Conservation (phyloP, 2,888 invertebrate genomes). For the Hemicrepidius hirtus region DNA sequence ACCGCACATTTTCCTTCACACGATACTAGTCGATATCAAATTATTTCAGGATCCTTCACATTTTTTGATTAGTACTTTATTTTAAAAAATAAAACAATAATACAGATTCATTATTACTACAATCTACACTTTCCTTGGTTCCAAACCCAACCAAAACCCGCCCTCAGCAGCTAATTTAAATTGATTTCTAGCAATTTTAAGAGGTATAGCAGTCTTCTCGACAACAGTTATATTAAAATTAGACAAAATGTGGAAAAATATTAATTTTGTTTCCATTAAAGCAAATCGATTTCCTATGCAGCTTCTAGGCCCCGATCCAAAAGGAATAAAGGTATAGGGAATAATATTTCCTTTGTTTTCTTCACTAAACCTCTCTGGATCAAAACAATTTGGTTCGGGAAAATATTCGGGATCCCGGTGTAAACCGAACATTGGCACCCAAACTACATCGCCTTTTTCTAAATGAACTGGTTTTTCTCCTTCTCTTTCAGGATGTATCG, state of each 20-base stretch:
- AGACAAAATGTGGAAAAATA: too few relatives aligned
- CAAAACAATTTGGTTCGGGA: conserved; percentile 51
- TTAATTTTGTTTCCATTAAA: conserved; percentile 54
- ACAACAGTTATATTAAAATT: not conserved
- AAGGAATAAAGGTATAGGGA: conserved; percentile 73
- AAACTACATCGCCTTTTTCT: conserved; percentile 39
- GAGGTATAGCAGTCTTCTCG: conserved; percentile 60
- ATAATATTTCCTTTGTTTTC: conserved; percentile 73
- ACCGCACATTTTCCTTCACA: too few relatives aligned
- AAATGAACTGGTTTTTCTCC: conserved; percentile 43
- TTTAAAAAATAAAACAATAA: too few relatives aligned
- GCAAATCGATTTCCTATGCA: conserved; percentile 66
- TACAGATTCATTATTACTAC: not conserved
- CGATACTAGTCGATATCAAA: too few relatives aligned
- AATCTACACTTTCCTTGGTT: conserved; percentile 26
- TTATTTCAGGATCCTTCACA: too few relatives aligned
- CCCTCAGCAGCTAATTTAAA: conserved; percentile 45
- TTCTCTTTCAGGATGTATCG: conserved; percentile 43
- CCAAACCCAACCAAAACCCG: conserved; percentile 58
- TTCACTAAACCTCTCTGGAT: conserved; percentile 70
- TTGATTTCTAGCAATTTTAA: conserved; percentile 54
- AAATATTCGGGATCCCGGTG: conserved; percentile 51
- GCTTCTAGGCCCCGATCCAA: conserved; percentile 70
- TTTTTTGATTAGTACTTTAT: too few relatives aligned
- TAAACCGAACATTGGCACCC: conserved; percentile 47